Conservation (phyloP, 2,797 vertebrate genomes). For the Sebastes alutus region DNA sequence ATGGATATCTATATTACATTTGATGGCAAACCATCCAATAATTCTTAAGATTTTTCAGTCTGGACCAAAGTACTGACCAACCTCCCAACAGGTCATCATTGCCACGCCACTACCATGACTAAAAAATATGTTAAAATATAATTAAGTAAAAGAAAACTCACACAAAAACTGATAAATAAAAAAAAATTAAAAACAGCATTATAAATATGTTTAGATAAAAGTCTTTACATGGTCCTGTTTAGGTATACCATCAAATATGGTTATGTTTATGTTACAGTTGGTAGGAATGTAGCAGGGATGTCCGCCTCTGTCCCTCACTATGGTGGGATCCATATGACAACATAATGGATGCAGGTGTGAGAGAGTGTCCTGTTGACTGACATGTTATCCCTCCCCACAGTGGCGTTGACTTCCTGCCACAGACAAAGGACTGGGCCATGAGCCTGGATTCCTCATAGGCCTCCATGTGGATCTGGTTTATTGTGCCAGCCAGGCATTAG, state of each 20-base stretch:
- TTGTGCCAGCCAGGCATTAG: constrained; percentile 27
- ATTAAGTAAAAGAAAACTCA: neutral
- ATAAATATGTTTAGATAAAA: neutral
- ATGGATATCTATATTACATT: neutral
- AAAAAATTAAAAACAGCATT: neutral
- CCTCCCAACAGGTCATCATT: neutral
- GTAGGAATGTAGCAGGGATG: neutral
- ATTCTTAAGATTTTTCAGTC: neutral
- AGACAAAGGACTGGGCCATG: constrained; percentile 40
- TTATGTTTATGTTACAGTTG: neutral
- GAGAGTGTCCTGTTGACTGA: neutral
- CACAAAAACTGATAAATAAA: too few relatives aligned
- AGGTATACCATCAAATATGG: neutral
- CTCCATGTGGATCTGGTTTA: constrained; percentile 43
- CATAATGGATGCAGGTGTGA: constrained; percentile 26
- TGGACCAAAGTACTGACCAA: neutral
- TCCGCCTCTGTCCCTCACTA: neutral
- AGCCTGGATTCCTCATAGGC: constrained; percentile 44
- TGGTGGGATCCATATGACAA: neutral
- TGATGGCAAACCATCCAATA: neutral
- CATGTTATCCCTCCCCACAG: neutral
- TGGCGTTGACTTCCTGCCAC: constrained; percentile 25
- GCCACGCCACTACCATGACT: neutral
- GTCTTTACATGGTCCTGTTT: neutral
- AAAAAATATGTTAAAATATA: too few relatives aligned